Conservation (phyloP, 2,797 vertebrate genomes). For the Pangasius krempfi region DNA sequence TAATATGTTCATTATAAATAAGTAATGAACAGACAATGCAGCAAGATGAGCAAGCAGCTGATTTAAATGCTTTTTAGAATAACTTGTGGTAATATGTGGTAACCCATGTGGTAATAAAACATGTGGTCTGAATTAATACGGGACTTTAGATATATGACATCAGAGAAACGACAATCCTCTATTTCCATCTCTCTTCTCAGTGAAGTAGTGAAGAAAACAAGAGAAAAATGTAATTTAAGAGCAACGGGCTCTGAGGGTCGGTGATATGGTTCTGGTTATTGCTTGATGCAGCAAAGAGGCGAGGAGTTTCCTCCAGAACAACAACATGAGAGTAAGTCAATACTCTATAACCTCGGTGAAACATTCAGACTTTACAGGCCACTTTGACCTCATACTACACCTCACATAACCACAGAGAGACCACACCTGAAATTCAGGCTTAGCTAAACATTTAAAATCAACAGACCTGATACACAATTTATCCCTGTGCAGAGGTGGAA, state of each 20-base stretch:
- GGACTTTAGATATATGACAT: conserved; percentile 10
- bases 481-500: not conserved
- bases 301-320: not conserved
- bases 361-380: not conserved
- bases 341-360: not conserved
- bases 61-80: conserved; percentile 18
- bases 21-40: conserved; percentile 15
- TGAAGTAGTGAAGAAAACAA: not conserved
- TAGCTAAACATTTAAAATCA: not conserved
- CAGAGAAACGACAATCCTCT: not conserved
- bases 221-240: not conserved
- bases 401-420: not conserved
- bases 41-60: not conserved
- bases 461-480: not conserved
- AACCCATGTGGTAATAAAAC: not conserved
- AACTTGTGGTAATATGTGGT: too few species aligned
- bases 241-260: not conserved
- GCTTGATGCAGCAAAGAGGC: not conserved
- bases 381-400: not conserved
- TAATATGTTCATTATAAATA: conserved; percentile 22
- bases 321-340: not conserved
- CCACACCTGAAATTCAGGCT: not conserved
- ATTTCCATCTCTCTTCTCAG: not conserved
- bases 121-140: conserved; percentile 8
- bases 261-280: not conserved